Evolutionary conservation across 1,140 invertebrate genomes (phyloP).

Genomic region (Paralvinella palmiformis): DNA sequence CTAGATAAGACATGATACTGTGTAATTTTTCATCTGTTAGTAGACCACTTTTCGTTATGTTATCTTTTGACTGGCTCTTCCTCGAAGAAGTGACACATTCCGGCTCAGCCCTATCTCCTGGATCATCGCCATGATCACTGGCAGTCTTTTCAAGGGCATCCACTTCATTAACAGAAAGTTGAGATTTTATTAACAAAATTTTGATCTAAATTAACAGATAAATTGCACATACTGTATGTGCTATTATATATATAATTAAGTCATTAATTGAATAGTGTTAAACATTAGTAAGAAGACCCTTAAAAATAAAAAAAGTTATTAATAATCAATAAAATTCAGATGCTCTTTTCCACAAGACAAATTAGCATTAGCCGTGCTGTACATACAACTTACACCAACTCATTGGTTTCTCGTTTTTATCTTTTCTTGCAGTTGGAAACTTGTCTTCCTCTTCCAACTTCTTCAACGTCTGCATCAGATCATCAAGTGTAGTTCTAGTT

Average conservation of each 20-base stretch:
- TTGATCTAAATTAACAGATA: too few relatives aligned
- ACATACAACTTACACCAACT: conserved; percentile 36
- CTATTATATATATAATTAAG: too few relatives aligned
- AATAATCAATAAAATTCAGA: too few relatives aligned
- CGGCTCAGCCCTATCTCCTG: neutral
- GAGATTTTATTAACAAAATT: too few relatives aligned
- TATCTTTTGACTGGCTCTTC: conserved; percentile 14
- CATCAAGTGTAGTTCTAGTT: conserved; percentile 37
- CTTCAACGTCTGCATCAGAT: conserved; percentile 45
- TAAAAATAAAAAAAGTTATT: too few relatives aligned
- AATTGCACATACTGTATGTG: too few relatives aligned
- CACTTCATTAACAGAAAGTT: too few relatives aligned
- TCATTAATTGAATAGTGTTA: too few relatives aligned
- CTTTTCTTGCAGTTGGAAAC: conserved; percentile 24
- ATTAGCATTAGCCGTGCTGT: too few relatives aligned
- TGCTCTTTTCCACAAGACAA: too few relatives aligned
- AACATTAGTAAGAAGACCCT: too few relatives aligned
- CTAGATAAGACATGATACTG: conserved; percentile 46
- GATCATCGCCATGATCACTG: neutral
- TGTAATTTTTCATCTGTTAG: conserved; percentile 44
- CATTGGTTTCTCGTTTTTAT: conserved; percentile 30
- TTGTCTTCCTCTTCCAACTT: conserved; percentile 46
- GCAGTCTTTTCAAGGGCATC: too few relatives aligned
- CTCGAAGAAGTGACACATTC: conserved; percentile 1
- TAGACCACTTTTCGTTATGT: conserved; percentile 28